Conservation (phyloP, 2,888 invertebrate genomes). For the Pseudococcus viburni region DNA sequence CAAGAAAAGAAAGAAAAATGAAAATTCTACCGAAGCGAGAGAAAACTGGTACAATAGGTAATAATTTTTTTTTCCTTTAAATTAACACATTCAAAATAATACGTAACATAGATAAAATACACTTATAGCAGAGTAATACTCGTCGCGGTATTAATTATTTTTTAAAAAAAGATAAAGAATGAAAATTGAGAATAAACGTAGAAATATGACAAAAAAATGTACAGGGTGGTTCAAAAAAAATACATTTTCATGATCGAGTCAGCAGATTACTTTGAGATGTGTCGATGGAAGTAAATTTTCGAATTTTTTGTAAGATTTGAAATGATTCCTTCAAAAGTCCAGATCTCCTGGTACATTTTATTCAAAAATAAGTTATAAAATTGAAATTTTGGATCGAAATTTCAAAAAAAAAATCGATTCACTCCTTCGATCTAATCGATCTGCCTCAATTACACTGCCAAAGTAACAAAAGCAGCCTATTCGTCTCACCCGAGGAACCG, state of each 20-base stretch:
- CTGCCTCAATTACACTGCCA: not conserved
- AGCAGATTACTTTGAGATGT: too few relatives aligned
- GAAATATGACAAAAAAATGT: not conserved
- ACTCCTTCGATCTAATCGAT: not conserved
- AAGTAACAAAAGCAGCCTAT: not conserved
- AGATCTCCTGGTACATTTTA: too few relatives aligned
- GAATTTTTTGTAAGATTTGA: not conserved
- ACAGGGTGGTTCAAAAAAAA: not conserved
- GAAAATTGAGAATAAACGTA: conserved; percentile 11
- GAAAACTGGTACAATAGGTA: conserved; percentile 25
- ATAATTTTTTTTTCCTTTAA: not conserved
- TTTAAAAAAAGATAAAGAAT: not conserved
- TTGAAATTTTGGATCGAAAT: too few relatives aligned
- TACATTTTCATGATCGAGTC: not conserved
- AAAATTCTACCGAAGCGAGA: conserved; percentile 40
- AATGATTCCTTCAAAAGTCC: not conserved
- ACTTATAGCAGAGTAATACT: conserved; percentile 3
- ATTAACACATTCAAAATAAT: conserved; percentile 9
- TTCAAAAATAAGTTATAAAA: too few relatives aligned
- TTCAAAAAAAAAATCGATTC: not conserved
- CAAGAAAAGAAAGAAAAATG: not conserved
- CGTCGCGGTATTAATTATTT: conserved; percentile 11
- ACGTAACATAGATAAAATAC: not conserved
- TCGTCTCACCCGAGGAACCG: not conserved
- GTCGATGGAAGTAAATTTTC: not conserved